Base-by-base conservation (phyloP, 2,113 vertebrate species). In the Varanus salvator region DNA sequence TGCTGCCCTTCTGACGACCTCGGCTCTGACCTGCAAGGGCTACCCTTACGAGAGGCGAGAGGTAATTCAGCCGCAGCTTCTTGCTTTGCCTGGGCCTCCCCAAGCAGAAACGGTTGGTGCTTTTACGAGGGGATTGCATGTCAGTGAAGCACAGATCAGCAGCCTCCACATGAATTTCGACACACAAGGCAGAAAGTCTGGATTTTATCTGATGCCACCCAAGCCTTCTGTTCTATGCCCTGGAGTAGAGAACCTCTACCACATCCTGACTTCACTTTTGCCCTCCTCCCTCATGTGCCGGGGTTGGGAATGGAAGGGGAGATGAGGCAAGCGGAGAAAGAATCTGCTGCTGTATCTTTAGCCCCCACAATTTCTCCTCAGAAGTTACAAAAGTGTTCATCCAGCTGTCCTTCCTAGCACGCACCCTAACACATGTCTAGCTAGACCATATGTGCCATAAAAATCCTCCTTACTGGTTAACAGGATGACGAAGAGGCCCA, bases 11-110 rank as follows among this genome's bases (percentile, higher is more conserved):
- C 31, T 83, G 48, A 52, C 8, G 90, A 95, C 96, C 96, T 88
- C 82, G 1, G 87, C 68, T 11, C 89, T 96, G 95, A 95, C 95
- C 96, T 94, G 54, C 4, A 0, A 83, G 78, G 93, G 94, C 92
- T 94, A 94, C 89, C 93, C 91, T 94, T 84, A 89, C 80, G 0
- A 75, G 94, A 77, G 94, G 90, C 9, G 1, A 83, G 72, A 34
- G 29, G 86, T 90, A 91, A 94, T 48, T 90, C 68, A 84, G 82
- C 74, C 90, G 85, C 80, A 1, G 6, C 69, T 92, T 3, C 71
- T 78, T 83, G 34, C 80, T 66, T 3, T 0, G 50, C 8, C 7
- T n/a, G 81, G 44, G 50, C 68, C 86, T 54, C n/a, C 89, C 83
- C 89, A 75, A 84, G 88, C 87, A 69, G 9, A 93, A 93, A 85